Evolutionary conservation across 1,140 invertebrate genomes (phyloP).

Genomic region (Contarinia nasturtii): DNA sequence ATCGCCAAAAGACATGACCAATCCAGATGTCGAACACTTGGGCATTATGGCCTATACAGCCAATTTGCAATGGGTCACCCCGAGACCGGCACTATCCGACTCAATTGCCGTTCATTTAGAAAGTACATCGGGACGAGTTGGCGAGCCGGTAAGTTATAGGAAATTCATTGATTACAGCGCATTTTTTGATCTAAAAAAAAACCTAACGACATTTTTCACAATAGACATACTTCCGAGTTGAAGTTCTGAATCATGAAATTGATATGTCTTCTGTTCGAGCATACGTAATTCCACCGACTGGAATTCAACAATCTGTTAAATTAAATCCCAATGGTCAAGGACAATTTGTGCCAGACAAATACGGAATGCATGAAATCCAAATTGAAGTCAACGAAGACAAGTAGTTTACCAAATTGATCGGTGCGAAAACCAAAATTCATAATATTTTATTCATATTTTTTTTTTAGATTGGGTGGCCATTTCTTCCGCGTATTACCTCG

Average conservation of each 20-base stretch:
- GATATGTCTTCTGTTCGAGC: constrained; percentile 58
- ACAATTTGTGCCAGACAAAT: constrained; percentile 70
- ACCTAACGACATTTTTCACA: too few relatives aligned
- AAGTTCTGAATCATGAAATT: constrained; percentile 57
- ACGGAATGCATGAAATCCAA: constrained; percentile 76
- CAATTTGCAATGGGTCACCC: constrained; percentile 71
- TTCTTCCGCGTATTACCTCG: constrained; percentile 76
- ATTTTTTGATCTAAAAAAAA: not conserved
- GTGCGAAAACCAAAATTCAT: not conserved
- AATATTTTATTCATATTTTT: not conserved
- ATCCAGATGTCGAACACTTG: constrained; percentile 84
- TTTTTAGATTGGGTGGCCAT: constrained; percentile 29
- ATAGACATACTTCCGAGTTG: constrained; percentile 64
- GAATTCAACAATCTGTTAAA: constrained; percentile 36
- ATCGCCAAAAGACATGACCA: constrained; percentile 82
- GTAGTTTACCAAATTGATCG: constrained; percentile 22
- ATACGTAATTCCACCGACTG: constrained; percentile 64
- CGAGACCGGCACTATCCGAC: constrained; percentile 58
- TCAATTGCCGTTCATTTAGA: constrained; percentile 55
- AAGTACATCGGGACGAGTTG: constrained; percentile 60
- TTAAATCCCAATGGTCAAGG: constrained; percentile 53
- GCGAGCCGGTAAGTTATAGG: constrained; percentile 49
- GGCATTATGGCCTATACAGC: constrained; percentile 91
- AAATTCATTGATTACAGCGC: not conserved
- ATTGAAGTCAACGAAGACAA: constrained; percentile 40